Percentiles rank a stretch among this genome's conserved stretches.
Conservation (phyloP, 2,797 vertebrate species). For the Carapus acus region DNA sequence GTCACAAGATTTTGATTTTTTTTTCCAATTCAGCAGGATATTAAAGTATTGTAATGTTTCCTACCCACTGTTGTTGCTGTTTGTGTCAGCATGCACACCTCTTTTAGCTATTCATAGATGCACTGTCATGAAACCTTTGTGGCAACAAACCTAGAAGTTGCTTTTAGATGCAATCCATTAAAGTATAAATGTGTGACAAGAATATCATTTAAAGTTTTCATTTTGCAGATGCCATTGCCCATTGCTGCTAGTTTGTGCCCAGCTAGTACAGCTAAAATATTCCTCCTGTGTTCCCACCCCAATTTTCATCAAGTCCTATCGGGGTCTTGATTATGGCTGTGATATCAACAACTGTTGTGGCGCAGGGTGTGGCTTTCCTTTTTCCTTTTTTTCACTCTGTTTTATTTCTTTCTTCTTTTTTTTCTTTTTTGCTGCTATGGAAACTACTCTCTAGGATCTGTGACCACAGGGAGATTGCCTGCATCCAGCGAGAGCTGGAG, state of each 20-base stretch:
- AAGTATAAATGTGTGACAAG: too few species aligned
- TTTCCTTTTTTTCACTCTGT: too few species aligned
- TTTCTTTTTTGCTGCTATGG: constrained; percentile 65
- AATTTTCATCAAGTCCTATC: constrained; percentile 25
- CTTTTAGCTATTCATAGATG: too few species aligned
- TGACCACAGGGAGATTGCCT: constrained; percentile 48
- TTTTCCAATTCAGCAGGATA: too few species aligned
- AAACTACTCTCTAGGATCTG: constrained; percentile 57
- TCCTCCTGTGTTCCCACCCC: constrained; percentile 13
- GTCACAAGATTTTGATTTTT: too few species aligned
- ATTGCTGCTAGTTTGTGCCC: neutral
- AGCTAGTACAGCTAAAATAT: neutral
- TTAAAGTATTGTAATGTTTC: too few species aligned
- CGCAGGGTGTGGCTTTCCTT: constrained; percentile 53
- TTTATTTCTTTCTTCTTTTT: too few species aligned
- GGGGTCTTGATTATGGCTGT: constrained; percentile 41
- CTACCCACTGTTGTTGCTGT: too few species aligned
- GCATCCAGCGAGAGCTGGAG: constrained; percentile 46
- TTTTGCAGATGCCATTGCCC: neutral
- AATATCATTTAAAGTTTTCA: neutral
- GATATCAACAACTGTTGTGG: constrained; percentile 40
- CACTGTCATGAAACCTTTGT: too few species aligned
- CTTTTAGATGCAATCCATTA: too few species aligned
- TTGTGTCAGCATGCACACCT: too few species aligned
- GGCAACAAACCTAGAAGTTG: too few species aligned